Percentiles rank a stretch among this genome's conserved stretches.
Conservation (phyloP, 1,140 invertebrate genomes). For the Homarus americanus region DNA sequence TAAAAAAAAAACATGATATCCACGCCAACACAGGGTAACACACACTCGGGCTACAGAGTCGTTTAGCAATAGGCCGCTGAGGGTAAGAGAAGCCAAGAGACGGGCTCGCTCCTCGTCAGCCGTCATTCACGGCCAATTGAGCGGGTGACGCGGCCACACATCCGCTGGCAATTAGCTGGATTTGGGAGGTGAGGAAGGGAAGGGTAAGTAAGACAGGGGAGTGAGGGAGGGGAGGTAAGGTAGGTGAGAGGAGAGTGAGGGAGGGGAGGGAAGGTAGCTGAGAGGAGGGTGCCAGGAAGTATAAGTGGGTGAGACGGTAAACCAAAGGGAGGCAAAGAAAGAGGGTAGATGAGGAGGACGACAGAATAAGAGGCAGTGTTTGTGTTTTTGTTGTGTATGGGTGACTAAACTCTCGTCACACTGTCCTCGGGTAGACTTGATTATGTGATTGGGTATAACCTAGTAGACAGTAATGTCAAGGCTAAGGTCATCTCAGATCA, state of each 20-base stretch:
- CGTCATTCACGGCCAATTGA: background rate
- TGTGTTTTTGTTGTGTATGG: too few relatives aligned
- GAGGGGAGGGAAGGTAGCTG: background rate
- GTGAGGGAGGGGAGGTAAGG: background rate
- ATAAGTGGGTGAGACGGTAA: background rate
- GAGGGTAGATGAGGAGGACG: background rate
- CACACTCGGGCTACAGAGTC: too few relatives aligned
- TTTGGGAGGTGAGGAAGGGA: background rate
- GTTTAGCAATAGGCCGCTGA: too few relatives aligned
- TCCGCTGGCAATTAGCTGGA: background rate
- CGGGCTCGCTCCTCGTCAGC: background rate
- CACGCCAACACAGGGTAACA: too few relatives aligned
- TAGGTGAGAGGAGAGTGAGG: background rate
- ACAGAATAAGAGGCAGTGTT: too few relatives aligned
- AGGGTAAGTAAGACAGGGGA: background rate
- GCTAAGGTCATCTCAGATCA: too few relatives aligned
- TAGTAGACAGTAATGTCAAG: too few relatives aligned
- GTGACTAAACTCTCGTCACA: too few relatives aligned
- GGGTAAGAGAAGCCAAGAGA: too few relatives aligned
- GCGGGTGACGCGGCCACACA: background rate
- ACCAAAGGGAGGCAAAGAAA: background rate
- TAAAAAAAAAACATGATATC: too few relatives aligned
- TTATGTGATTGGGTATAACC: too few relatives aligned
- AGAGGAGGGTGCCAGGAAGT: background rate
- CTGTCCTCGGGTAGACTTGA: too few relatives aligned